These are phyloP conservation scores for Thunnus albacares DNA, from an alignment of 2,797 vertebrate species.

Conservation along the genomic window DNA sequence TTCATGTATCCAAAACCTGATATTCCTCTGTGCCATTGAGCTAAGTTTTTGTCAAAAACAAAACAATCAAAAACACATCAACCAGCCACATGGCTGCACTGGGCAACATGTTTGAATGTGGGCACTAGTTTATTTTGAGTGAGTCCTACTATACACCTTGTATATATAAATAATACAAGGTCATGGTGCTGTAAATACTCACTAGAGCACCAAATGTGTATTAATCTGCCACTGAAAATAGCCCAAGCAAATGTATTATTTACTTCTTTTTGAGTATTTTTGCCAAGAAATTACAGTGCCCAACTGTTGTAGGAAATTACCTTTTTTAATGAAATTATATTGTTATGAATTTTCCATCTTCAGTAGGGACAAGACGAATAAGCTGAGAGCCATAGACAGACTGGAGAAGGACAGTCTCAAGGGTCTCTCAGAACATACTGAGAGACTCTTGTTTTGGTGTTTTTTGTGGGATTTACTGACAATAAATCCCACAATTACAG, in stretches of 20 bases:
- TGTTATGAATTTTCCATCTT: slow-evolving; percentile 13
- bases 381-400: slow-evolving; percentile 7
- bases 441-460: slow-evolving; percentile 1
- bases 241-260: neutral
- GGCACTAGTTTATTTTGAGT: slow-evolving; percentile 9
- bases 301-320: neutral
- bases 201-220: neutral
- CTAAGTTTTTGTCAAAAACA: neutral
- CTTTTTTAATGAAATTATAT: slow-evolving; percentile 21
- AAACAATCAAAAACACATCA: neutral
- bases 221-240: slow-evolving; percentile 1
- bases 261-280: neutral
- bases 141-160: neutral
- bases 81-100: neutral
- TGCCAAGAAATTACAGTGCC: neutral
- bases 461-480: neutral
- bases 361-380: neutral
- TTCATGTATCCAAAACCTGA: neutral
- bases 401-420: neutral
- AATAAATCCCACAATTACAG: neutral
- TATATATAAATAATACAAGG: neutral
- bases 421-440: neutral
- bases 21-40: neutral
- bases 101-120: neutral
- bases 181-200: slow-evolving; percentile 6